Conservation (phyloP, 2,113 vertebrate genomes). For the Panurus biarmicus region DNA sequence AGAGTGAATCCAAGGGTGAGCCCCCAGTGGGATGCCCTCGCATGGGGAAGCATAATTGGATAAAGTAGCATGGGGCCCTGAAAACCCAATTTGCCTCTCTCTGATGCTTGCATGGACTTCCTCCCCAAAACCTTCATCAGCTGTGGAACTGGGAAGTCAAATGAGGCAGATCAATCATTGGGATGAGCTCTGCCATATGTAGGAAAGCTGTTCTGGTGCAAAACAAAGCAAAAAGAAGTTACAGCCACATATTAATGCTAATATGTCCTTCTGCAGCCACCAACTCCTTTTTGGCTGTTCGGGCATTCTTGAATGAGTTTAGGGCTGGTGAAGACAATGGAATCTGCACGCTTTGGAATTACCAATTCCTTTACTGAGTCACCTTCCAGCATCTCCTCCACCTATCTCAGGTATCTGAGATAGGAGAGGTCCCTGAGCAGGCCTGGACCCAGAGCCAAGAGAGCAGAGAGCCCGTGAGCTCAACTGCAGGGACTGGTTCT, state of each 20-base stretch:
- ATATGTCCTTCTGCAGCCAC: neutral
- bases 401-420: neutral
- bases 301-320: rapidly evolving
- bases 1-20: slow-evolving; percentile 52
- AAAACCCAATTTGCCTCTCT: slow-evolving; percentile 38
- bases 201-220: neutral
- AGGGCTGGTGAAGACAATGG: neutral
- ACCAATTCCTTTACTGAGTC: neutral
- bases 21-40: slow-evolving; percentile 42
- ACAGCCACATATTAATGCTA: neutral
- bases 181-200: slow-evolving; percentile 12
- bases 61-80: slow-evolving; percentile 49
- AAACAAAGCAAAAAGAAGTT: neutral
- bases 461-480: neutral
- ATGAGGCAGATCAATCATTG: slow-evolving; percentile 1
- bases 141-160: neutral
- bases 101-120: neutral
- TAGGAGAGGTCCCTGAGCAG: neutral
- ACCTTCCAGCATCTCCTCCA: neutral
- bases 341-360: neutral
- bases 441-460: neutral
- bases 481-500: neutral
- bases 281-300: neutral
- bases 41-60: slow-evolving; percentile 34
- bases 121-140: neutral